phyloP scores from a whole-genome alignment of 1,140 invertebrate species.

The Microplitis mediator region DNA sequence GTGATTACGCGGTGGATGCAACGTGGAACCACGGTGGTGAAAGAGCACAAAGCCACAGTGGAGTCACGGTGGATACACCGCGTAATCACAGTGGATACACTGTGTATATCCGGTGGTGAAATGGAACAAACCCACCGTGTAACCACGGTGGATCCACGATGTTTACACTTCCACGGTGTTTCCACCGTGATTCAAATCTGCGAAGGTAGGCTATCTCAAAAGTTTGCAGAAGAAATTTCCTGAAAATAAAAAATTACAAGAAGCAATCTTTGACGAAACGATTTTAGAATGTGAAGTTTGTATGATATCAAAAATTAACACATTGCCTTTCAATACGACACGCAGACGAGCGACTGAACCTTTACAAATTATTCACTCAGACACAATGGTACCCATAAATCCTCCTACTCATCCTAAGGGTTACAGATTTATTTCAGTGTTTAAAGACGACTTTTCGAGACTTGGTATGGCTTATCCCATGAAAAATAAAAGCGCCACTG shows the following conservation, averaged over 20 bases:
- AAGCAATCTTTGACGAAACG: neutral
- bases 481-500: constrained; percentile 20
- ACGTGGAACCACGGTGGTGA: no score
- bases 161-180: no score
- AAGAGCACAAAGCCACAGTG: no score
- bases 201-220: constrained; percentile 16
- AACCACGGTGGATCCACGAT: no score
- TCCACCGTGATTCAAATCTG: no score
- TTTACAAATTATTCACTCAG: constrained; percentile 18
- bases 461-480: constrained; percentile 21
- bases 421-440: constrained; percentile 20
- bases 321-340: constrained; percentile 11
- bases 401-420: constrained; percentile 22
- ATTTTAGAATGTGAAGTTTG: constrained; percentile 19
- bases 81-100: no score
- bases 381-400: constrained; percentile 22
- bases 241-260: neutral
- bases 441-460: constrained; percentile 21
- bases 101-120: no score
- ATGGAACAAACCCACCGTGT: no score
- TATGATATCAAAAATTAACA: constrained; percentile 20
- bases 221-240: neutral
- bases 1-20: no score
- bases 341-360: constrained; percentile 18
- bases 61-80: no score